phyloP scores from a whole-genome alignment of 2,888 invertebrate species.

The Pyrrhosoma nymphula region DNA sequence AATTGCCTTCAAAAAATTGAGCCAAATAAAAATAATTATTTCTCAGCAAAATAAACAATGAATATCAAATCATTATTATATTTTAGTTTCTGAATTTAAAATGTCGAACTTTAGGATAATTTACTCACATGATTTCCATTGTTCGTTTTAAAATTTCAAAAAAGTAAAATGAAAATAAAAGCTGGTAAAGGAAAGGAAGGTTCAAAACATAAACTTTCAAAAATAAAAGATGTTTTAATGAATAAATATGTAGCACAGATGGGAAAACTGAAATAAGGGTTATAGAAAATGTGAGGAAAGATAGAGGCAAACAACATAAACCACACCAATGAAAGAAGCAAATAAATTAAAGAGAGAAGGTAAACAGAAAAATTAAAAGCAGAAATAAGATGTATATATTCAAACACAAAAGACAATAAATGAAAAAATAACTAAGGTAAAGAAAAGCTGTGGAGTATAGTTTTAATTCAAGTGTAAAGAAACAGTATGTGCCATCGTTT shows the following conservation, averaged over 20 bases:
- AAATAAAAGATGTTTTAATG: slow-evolving; percentile 76
- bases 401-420: slow-evolving; percentile 69
- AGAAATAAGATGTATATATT: slow-evolving; percentile 71
- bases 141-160: background rate
- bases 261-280: slow-evolving; percentile 62
- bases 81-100: slow-evolving; percentile 25
- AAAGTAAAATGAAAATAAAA: slow-evolving; percentile 63
- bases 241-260: slow-evolving; percentile 19
- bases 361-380: slow-evolving; percentile 71
- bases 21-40: slow-evolving; percentile 53
- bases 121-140: slow-evolving; percentile 14
- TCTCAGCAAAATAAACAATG: slow-evolving; percentile 50
- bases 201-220: slow-evolving; percentile 77
- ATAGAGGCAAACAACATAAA: slow-evolving; percentile 68
- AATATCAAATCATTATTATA: slow-evolving; percentile 28
- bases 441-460: slow-evolving; percentile 59
- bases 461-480: slow-evolving; percentile 42
- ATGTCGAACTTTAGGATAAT: background rate
- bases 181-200: slow-evolving; percentile 30
- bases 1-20: slow-evolving; percentile 49
- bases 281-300: slow-evolving; percentile 59
- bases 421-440: slow-evolving; percentile 68
- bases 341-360: slow-evolving; percentile 72
- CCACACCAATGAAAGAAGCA: slow-evolving; percentile 73
- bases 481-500: slow-evolving; percentile 27